phyloP scores from a whole-genome alignment of 2,797 vertebrate genomes.

The Macropodus opercularis region DNA sequence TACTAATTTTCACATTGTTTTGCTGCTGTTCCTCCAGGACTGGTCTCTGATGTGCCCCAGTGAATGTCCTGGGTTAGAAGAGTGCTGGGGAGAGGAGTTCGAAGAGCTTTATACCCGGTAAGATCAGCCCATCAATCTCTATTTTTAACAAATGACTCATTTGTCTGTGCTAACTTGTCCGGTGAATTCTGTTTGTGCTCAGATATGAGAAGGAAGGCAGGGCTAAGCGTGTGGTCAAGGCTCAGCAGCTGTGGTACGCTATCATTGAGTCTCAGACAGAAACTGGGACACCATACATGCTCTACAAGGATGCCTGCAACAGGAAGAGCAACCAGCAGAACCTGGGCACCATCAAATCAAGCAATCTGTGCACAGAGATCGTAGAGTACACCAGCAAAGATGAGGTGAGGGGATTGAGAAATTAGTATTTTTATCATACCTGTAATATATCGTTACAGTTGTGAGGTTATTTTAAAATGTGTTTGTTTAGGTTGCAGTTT shows the following conservation, averaged over 20 bases:
- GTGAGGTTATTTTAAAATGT: background rate
- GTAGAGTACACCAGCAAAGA: conserved; percentile 93
- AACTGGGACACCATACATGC: conserved; percentile 96
- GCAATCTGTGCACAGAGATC: conserved; percentile 96
- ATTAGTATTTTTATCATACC: no score
- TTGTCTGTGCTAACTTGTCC: background rate
- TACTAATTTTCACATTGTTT: background rate
- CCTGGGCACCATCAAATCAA: conserved; percentile 95
- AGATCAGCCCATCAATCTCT: background rate
- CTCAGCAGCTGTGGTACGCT: conserved; percentile 96
- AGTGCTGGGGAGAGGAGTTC: conserved; percentile 97
- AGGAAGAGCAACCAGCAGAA: conserved; percentile 98
- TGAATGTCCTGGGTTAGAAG: conserved; percentile 93
- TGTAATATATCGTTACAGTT: background rate
- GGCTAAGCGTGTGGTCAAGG: conserved; percentile 90
- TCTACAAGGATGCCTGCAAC: conserved; percentile 98
- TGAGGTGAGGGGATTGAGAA: conserved; percentile 79
- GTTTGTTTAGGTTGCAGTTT: conserved; percentile 83
- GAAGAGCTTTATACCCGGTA: conserved; percentile 91
- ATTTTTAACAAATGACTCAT: background rate
- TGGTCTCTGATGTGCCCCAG: conserved; percentile 98
- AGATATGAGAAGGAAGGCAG: conserved; percentile 90
- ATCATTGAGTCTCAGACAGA: conserved; percentile 98
- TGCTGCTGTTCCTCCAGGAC: conserved; percentile 68
- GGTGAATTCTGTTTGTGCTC: background rate